Evolutionary conservation across 2,888 invertebrate genomes (phyloP), one percentile per base, ranked within the genome.

Genomic region (Andrena trimmerana): DNA sequence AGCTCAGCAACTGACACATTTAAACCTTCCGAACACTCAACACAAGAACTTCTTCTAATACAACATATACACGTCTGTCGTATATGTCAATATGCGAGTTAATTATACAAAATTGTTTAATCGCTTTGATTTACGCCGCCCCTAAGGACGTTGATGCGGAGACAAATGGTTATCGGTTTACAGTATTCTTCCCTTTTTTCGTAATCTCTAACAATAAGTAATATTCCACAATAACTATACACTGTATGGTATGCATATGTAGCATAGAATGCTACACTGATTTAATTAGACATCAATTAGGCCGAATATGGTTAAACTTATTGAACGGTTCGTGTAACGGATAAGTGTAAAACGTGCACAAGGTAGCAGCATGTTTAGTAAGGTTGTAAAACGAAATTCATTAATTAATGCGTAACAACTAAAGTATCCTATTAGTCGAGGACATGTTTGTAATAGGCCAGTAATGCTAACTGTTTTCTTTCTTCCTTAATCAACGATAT

Each of bases 241-340:
- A 50, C 31, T 29, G n/a, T 6, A 13, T 65, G 8, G 27, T 65
- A 36, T 2, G 36, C 63, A 29, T 50, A 42, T 42, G 20, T 72
- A 42, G 50, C 63, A 54, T 20, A 29, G 27, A 36, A 3, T 52
- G 50, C 31, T 78, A 54, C 13, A 68, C 31, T 75, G 67, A 29
- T 42, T 74, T 48, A 76, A 68, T 76, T 76, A 42, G 20, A 70
- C 36, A 20, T 76, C 27, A 52, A 78, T 78, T 80, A 80, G 80
- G 80, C 80, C 80, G 80, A 80, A 78, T 66, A 78, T 59, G 60
- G 54, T 67, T 60, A 50, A 80, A 78, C 31, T 67, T 31, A 70
- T 66, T 29, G 33, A 52, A 27, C 48, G 31, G n/a, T 13, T 77
- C 36, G 62, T 36, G 54, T 68, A 63, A 78, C 24, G 24, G 24